Evolutionary conservation across 2,113 vertebrate genomes (phyloP), one percentile per base, ranked within the genome.

Genomic region (Nothobranchius furzeri): DNA sequence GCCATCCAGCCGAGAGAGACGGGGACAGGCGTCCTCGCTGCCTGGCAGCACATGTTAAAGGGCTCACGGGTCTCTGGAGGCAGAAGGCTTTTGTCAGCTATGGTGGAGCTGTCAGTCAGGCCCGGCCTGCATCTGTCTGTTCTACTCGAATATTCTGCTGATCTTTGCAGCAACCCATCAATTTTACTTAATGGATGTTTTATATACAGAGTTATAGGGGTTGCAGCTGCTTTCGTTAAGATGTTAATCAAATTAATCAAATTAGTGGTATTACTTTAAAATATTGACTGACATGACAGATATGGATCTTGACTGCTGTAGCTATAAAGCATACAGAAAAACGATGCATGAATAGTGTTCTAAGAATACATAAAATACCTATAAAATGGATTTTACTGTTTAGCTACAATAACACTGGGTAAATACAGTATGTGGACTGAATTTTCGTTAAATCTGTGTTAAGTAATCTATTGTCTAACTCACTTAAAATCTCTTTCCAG

Each of bases 81-180:
- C 70, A 58, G 30, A 75, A 11, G 7, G 54, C 72, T 78, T 70
- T 53, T 79, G 83, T 84, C 75, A 73, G 73, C 69, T 49, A 76
- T 63, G 75, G 60, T 77, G 78, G 79, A 82, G 71, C 87, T 82
- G 88, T 88, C 85, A 85, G 58, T 89, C 82, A 84, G 53, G 24
- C 61, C 75, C 30, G 52, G 60, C 69, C 82, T 59, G 69, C 76
- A 66, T 79, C 74, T 57, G 74, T 70, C 68, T 77, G 70, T 65
- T 79, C 72, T 37, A 56, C 74, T 47, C 48, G 60, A 50, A 75
- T 25, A 47, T 59, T 36, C 50, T 11, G 40, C 54, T 50, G 36
- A 45, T 67, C 37, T 56, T 46, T 62, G 42, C 6, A 57, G 60
- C 50, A 54, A 56, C 51, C 14, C 53, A 13, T 48, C n/a, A 52